These are phyloP conservation scores for Habroteleia sp. DNA, from an alignment of 2,888 invertebrate genomes.

Conservation along the genomic window DNA sequence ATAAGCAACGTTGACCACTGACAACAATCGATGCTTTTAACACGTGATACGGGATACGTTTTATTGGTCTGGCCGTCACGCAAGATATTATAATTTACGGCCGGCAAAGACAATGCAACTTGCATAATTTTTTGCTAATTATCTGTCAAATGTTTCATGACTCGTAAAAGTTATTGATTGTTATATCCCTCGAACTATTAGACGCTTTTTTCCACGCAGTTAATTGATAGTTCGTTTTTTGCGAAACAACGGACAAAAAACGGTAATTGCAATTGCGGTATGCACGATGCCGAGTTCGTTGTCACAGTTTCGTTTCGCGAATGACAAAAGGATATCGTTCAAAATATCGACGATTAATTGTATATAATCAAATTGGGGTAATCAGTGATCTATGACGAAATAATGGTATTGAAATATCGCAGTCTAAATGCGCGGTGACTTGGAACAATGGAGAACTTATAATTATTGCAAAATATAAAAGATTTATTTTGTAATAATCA, in stretches of 20 bases:
- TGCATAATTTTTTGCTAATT: conserved; percentile 56
- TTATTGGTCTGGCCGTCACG: conserved; percentile 43
- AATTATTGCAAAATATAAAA: no score
- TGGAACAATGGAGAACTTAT: no score
- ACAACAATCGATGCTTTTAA: conserved; percentile 54
- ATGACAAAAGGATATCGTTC: no score
- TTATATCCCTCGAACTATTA: conserved; percentile 28
- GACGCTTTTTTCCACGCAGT: conserved; percentile 2
- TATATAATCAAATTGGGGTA: no score
- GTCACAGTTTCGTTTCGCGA: no score
- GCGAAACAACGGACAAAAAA: background rate
- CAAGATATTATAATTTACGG: conserved; percentile 45
- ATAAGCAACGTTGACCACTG: conserved; percentile 49
- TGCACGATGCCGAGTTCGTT: no score
- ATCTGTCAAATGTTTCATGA: conserved; percentile 49
- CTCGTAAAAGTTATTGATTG: conserved; percentile 57
- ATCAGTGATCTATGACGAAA: no score
- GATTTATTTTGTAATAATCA: no score
- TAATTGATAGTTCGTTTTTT: conserved; percentile 20
- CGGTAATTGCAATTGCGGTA: background rate
- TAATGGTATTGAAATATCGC: no score
- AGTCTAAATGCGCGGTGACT: no score
- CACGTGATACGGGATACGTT: conserved; percentile 48
- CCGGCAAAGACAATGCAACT: conserved; percentile 43
- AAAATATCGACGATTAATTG: no score